These are phyloP conservation scores for Archips xylosteana DNA, from an alignment of 2,888 invertebrate species.

Conservation along the genomic window DNA sequence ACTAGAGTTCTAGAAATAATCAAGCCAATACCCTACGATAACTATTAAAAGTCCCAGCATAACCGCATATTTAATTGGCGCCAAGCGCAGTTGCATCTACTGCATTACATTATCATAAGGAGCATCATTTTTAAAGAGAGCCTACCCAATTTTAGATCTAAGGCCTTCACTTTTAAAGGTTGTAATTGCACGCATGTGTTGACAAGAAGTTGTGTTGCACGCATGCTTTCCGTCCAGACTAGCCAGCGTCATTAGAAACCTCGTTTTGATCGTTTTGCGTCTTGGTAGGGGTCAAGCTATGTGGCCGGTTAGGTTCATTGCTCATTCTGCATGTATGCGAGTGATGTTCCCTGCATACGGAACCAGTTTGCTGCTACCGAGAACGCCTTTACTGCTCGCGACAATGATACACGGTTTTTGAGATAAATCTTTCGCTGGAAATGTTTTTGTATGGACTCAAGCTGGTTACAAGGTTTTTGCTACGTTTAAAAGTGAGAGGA, in stretches of 20 bases:
- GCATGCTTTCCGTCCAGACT: conserved; percentile 19
- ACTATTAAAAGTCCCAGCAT: conserved; percentile 19
- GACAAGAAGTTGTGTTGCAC: conserved; percentile 4
- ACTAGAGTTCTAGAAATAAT: conserved; percentile 5
- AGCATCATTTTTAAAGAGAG: conserved; percentile 18
- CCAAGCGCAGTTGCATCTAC: conserved; percentile 29
- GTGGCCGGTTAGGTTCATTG: conserved; percentile 52
- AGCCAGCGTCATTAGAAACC: conserved; percentile 11
- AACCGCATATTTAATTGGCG: conserved; percentile 38
- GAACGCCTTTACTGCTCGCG: conserved; percentile 66
- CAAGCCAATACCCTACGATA: neutral
- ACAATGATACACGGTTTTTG: conserved; percentile 70
- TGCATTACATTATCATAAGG: conserved; percentile 38
- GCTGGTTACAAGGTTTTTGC: neutral
- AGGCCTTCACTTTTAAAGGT: neutral
- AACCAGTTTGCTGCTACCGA: conserved; percentile 73
- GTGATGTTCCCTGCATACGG: conserved; percentile 52
- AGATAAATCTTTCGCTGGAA: conserved; percentile 55
- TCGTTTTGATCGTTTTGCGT: neutral
- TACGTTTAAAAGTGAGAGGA: neutral
- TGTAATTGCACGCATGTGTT: conserved; percentile 25
- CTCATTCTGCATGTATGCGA: conserved; percentile 57
- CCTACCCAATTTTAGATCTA: conserved; percentile 19
- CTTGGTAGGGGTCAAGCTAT: conserved; percentile 9
- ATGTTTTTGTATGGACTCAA: conserved; percentile 18